Conservation (phyloP, 2,797 vertebrate species). For the Decapterus maruadsi region DNA sequence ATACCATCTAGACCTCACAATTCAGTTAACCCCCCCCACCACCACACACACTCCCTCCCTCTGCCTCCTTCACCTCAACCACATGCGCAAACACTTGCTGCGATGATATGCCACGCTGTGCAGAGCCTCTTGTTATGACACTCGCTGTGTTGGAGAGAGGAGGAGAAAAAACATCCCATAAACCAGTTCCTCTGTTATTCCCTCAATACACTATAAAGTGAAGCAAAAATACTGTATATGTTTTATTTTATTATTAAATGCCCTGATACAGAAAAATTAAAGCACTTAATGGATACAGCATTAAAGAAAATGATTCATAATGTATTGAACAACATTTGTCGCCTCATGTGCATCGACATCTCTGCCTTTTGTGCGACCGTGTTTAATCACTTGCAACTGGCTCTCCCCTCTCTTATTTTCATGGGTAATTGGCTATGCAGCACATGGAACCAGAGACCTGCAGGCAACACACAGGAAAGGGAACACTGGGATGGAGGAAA, state of each 20-base stretch:
- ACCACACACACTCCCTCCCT: no score
- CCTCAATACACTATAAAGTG: background rate
- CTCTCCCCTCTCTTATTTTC: constrained; percentile 53
- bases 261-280: background rate
- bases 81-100: constrained; percentile 27
- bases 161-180: constrained; percentile 1
- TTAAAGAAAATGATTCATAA: background rate
- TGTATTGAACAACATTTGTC: background rate
- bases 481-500: constrained; percentile 44
- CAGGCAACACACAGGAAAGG: constrained; percentile 43
- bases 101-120: constrained; percentile 33
- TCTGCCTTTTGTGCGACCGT: constrained; percentile 10
- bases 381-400: constrained; percentile 60
- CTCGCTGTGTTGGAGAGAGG: background rate
- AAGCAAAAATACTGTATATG: background rate
- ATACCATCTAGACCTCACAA: constrained; percentile 35
- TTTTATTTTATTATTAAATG: constrained; percentile 10
- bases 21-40: constrained; percentile 8
- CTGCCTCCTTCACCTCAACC: background rate
- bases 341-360: background rate
- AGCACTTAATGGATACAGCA: background rate
- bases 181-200: background rate
- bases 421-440: constrained; percentile 69
- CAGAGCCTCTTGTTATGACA: constrained; percentile 36
- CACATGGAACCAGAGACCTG: constrained; percentile 67